These are phyloP conservation scores for Nannospalax galili DNA, from an alignment of 2,113 vertebrate genomes.

Conservation along the genomic window DNA sequence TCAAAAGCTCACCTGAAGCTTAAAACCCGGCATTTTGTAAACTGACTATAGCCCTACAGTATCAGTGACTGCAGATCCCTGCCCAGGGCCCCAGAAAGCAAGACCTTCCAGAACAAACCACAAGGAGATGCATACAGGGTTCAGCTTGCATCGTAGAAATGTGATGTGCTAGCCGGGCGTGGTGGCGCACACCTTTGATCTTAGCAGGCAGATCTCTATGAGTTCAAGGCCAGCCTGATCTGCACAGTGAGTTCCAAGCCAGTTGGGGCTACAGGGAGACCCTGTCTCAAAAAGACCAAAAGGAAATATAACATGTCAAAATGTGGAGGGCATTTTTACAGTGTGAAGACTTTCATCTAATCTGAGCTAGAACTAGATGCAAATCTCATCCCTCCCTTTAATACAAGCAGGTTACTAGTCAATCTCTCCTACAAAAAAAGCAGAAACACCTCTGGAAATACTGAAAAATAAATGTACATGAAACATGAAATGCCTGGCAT, in stretches of 20 bases:
- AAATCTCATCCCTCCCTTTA: not conserved
- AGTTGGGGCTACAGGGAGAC: too few species aligned
- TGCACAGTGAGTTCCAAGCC: too few species aligned
- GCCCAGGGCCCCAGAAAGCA: not conserved
- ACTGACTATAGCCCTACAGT: not conserved
- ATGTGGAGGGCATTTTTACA: not conserved
- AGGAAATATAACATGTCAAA: not conserved
- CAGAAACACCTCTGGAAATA: not conserved
- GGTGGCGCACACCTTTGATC: too few species aligned
- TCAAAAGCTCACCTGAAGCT: not conserved
- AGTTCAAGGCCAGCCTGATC: too few species aligned
- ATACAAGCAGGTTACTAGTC: not conserved
- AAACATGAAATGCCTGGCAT: not conserved
- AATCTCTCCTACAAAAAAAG: not conserved
- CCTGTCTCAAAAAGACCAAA: too few species aligned
- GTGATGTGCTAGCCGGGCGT: too few species aligned
- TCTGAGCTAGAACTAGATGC: not conserved
- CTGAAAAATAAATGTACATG: not conserved
- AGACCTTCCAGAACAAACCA: not conserved
- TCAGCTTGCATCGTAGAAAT: not conserved
- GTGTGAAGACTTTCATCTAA: not conserved
- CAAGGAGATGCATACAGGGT: not conserved
- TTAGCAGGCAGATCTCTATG: too few species aligned
- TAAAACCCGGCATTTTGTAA: fast-evolving
- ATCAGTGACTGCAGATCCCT: not conserved